Percentiles rank a stretch among this genome's conserved stretches.
Evolutionary conservation across 2,113 vertebrate genomes (phyloP).

Genomic region (Canis aureus): DNA sequence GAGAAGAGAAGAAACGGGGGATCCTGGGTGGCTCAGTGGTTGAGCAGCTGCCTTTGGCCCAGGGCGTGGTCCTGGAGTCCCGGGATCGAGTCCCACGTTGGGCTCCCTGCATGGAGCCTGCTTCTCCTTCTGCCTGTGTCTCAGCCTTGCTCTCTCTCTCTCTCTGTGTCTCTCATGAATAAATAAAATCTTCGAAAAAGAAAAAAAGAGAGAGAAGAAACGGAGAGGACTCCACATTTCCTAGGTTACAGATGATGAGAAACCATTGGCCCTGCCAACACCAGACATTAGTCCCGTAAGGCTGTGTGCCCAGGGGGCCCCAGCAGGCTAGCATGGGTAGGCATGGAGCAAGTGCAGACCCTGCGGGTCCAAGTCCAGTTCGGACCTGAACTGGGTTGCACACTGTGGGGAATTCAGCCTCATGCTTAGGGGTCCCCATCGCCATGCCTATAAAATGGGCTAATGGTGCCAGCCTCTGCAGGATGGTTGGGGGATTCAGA

Average conservation of each 20-base stretch:
- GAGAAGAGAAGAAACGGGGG: no score
- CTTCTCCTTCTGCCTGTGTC: no score
- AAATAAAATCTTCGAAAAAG: no score
- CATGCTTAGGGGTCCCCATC: no score
- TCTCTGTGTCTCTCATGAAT: no score
- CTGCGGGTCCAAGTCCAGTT: background rate
- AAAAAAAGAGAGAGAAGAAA: background rate
- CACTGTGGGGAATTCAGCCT: rapidly evolving
- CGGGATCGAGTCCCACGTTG: no score
- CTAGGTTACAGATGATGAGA: background rate
- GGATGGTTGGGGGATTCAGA: background rate
- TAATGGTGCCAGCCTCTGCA: background rate
- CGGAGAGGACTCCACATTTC: background rate
- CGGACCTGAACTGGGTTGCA: background rate
- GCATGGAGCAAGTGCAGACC: background rate
- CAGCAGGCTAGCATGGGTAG: rapidly evolving
- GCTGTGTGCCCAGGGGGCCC: rapidly evolving
- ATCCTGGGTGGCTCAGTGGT: no score
- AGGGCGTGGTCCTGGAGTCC: no score
- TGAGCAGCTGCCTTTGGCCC: no score
- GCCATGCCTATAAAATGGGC: background rate
- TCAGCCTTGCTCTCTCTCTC: no score
- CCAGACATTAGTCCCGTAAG: no score
- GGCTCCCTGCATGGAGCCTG: no score
- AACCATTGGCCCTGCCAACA: rapidly evolving